A percentile compares a stretch with the other conserved stretches of the same genome.
Conservation (phyloP, 2,888 invertebrate species). For the Archaeoteleia sp. region DNA sequence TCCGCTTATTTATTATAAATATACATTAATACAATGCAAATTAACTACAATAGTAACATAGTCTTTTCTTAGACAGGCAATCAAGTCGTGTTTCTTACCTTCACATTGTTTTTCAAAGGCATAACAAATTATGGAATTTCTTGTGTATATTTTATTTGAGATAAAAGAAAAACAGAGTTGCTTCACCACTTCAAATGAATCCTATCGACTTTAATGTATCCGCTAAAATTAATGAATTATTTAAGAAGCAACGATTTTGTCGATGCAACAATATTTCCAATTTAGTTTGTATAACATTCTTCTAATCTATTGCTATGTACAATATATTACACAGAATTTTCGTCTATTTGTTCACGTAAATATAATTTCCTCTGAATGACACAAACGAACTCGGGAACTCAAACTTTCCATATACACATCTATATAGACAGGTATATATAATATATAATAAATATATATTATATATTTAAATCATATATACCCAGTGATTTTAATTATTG, state of each 20-base stretch:
- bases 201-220: conserved; percentile 12
- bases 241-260: conserved; percentile 18
- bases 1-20: conserved; percentile 69
- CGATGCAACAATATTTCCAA: conserved; percentile 35
- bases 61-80: conserved; percentile 16
- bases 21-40: conserved; percentile 68
- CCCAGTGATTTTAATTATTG: too few species aligned
- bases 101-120: conserved; percentile 9
- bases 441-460: conserved; percentile 6
- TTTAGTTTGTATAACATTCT: conserved; percentile 4
- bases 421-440: conserved; percentile 24
- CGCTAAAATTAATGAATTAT: conserved; percentile 10
- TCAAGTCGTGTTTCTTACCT: neutral
- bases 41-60: conserved; percentile 59
- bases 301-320: conserved; percentile 69
- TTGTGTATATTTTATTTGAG: too few species aligned
- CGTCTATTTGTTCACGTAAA: conserved; percentile 61
- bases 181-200: too few species aligned
- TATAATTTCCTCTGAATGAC: conserved; percentile 59
- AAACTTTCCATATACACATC: conserved; percentile 20
- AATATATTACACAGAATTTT: conserved; percentile 72
- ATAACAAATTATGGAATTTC: too few species aligned
- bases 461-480: too few species aligned
- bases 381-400: neutral
- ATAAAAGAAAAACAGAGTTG: too few species aligned